Conservation (phyloP, 2,888 invertebrate species). For the Brachylomia viminalis region DNA sequence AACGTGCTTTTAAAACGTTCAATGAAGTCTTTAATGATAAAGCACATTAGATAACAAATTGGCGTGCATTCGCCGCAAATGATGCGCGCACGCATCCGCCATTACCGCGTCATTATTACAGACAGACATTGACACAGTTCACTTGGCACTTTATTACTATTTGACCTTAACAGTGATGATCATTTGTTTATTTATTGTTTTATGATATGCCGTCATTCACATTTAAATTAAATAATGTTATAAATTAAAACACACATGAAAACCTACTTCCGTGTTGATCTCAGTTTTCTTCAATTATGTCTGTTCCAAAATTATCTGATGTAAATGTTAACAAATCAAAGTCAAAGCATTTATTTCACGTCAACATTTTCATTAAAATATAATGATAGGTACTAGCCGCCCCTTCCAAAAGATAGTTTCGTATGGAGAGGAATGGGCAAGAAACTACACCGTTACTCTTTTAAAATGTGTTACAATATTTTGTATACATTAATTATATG, state of each 20-base stretch:
- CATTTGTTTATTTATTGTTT: slow-evolving; percentile 29
- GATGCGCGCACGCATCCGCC: slow-evolving; percentile 63
- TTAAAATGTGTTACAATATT: too few species aligned
- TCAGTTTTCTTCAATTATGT: not conserved
- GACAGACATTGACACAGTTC: slow-evolving; percentile 62
- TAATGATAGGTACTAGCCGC: too few species aligned
- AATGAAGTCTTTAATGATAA: slow-evolving; percentile 15
- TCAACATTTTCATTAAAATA: too few species aligned
- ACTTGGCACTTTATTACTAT: slow-evolving; percentile 14
- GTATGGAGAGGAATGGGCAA: too few species aligned
- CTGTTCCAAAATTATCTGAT: not conserved
- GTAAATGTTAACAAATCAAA: not conserved
- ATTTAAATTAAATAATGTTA: too few species aligned
- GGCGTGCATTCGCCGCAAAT: slow-evolving; percentile 48
- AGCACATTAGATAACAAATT: slow-evolving; percentile 42
- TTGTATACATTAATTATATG: too few species aligned
- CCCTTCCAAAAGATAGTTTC: too few species aligned
- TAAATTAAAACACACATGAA: too few species aligned
- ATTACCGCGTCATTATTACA: slow-evolving; percentile 51
- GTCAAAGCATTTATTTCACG: too few species aligned
- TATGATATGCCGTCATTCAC: slow-evolving; percentile 10
- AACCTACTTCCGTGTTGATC: not conserved
- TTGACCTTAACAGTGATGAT: slow-evolving; percentile 50
- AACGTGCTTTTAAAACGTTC: not conserved
- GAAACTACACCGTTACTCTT: too few species aligned